Percentiles rank a stretch among this genome's conserved stretches.
Conservation (phyloP, 2,113 vertebrate genomes). For the Austrofundulus limnaeus region DNA sequence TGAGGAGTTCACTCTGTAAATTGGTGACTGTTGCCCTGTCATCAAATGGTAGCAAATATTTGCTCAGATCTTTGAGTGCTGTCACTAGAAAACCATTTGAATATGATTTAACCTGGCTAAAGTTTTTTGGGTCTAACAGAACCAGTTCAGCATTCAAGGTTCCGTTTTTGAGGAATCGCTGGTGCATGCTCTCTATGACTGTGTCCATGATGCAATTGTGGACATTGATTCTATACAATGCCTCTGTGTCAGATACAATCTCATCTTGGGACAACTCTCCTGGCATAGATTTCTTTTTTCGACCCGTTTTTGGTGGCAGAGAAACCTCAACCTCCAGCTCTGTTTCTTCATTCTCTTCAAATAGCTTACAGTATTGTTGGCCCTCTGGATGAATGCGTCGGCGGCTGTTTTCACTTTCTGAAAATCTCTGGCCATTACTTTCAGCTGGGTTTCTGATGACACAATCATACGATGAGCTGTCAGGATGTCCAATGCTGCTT, state of each 20-base stretch:
- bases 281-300: neutral
- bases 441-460: neutral
- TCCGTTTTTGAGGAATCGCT: neutral
- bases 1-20: neutral
- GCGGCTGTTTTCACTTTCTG: neutral
- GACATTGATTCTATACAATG: neutral
- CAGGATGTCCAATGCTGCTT: neutral
- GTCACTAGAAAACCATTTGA: neutral
- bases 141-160: neutral
- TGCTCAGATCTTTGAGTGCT: neutral
- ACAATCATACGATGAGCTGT: neutral
- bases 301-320: neutral
- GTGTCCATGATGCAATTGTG: neutral
- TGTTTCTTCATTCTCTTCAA: neutral
- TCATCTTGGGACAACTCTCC: neutral
- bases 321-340: neutral
- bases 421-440: neutral
- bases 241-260: neutral
- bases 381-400: neutral
- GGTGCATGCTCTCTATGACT: neutral
- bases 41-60: neutral
- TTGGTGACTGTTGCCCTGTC: neutral
- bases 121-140: neutral
- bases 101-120: neutral
- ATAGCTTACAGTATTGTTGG: neutral